Evolutionary conservation across 2,888 invertebrate genomes (phyloP), one percentile per base, ranked within the genome.

Genomic region (Nebria salina): DNA sequence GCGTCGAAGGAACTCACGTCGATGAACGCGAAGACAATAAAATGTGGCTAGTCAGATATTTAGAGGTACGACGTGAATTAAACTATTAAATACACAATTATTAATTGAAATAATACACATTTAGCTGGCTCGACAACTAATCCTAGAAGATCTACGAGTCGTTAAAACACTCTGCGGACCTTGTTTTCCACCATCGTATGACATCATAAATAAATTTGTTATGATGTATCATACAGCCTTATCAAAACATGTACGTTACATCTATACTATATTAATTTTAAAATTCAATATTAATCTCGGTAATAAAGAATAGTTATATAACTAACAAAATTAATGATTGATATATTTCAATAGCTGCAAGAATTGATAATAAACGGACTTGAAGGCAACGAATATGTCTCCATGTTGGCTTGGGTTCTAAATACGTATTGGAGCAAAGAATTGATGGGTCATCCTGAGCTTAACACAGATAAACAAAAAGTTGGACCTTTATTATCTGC

Each of bases 311-410:
- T 13, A 11, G 54, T 13, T 54, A 54, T 13, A 11, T 54, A 11
- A 13, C 6, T 43, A 76, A 42, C 75, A 77, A 42, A 68, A 76
- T 66, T 65, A 15, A 64, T 43, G 13, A 70, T 41, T 83, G 42
- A 11, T 81, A 42, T 41, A 9, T 77, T 72, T 81, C 87, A 86
- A 65, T 85, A 93, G 95, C 89, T 98, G 15, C 94, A 96, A 89
- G 97, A 97, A 86, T 92, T 97, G 72, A 96, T 97, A n/a, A 92
- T 93, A 65, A 94, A 92, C 85, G 97, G 97, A 0, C 89, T 99
- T 77, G 96, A 98, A 90, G 98, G 98, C 66, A 98, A 98, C 88
- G 99, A 99, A 88, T 97, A 97, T 87, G 98, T 99, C 0, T 96
- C 98, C 0, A 89, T 99, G 77, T 90, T 99, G 8, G 95, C 95